A percentile compares a stretch with the other conserved stretches of the same genome.
Conservation (phyloP, 1,140 invertebrate species). For the Dendrolimus punctatus region DNA sequence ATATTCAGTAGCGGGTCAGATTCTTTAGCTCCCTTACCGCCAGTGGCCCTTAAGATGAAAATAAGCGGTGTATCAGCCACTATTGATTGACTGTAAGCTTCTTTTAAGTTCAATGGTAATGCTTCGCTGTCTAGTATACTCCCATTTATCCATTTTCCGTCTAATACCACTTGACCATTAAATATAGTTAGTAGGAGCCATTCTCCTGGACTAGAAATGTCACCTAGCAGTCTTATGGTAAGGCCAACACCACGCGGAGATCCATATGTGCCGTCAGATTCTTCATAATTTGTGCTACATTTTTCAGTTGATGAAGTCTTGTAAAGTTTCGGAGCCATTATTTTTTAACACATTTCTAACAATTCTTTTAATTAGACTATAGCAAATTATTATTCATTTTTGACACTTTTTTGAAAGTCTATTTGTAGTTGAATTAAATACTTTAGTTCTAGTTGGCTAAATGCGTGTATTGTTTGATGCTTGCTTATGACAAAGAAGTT, state of each 20-base stretch:
- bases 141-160: constrained; percentile 41
- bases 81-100: constrained; percentile 22
- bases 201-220: constrained; percentile 27
- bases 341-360: too few species aligned
- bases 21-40: constrained; percentile 40
- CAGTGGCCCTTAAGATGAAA: constrained; percentile 33
- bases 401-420: background rate
- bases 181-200: constrained; percentile 39
- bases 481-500: too few species aligned
- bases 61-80: constrained; percentile 38
- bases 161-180: constrained; percentile 34
- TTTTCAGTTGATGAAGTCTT: constrained; percentile 17
- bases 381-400: background rate
- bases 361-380: too few species aligned
- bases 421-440: too few species aligned
- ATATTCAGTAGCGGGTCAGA: constrained; percentile 43
- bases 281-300: constrained; percentile 22
- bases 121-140: constrained; percentile 16
- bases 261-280: constrained; percentile 20
- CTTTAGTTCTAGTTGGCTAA: too few species aligned
- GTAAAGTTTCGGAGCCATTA: constrained; percentile 1
- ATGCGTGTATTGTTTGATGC: too few species aligned
- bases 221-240: constrained; percentile 27
- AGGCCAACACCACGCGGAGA: constrained; percentile 26
- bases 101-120: constrained; percentile 39